Base-by-base conservation (phyloP, 1,140 invertebrate species). In the Caenorhabditis brenneri region DNA sequence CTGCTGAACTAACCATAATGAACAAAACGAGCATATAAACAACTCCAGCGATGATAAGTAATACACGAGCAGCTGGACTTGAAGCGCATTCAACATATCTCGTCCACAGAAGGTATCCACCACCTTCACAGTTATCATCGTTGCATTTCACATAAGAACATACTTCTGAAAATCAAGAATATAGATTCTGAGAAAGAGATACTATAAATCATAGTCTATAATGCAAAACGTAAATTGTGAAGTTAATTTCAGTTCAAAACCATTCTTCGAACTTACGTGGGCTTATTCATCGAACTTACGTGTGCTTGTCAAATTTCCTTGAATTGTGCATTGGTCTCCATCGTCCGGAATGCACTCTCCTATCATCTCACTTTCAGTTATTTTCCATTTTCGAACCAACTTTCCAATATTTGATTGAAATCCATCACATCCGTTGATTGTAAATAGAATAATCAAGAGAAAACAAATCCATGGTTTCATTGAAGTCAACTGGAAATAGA, bases 21-120 rank as follows among this genome's bases (percentile, higher is more conserved):
- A 94, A 94, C 15, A 94, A 88, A 55, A 93, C 92, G 9, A 93
- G 48, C 58, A 94, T 91, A 93, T 93, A 94, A 12, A 93, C 4
- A 48, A 93, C 84, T 7, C 79, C 84, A 27, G 31, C 53, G 22
- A 58, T 42, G 6, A 81, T 58, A 1, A 81, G 10, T 24, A 42
- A 7, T 4, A 74, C n/a, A 6, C 65, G 65, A 24, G n/a, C 22
- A 19, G 79, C n/a, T 36, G 79, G 33, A 58, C 10, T 79, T 19
- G 86, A 79, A 46, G 55, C 51, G 55, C 86, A 87, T 27, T 85
- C 42, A 7, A 85, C 82, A 39, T 80, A 87, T 42, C 49, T 10
- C 4, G 86, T 85, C 83, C 84, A 87, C 24, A 79, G 19, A 6
- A 87, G 4, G 58, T 87, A 87, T 19, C 86, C 86, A 4, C 86